A percentile compares a stretch with the other conserved stretches of the same genome.
Evolutionary conservation across 1,140 invertebrate species (phyloP).

Genomic region (Macrobrachium nipponense): DNA sequence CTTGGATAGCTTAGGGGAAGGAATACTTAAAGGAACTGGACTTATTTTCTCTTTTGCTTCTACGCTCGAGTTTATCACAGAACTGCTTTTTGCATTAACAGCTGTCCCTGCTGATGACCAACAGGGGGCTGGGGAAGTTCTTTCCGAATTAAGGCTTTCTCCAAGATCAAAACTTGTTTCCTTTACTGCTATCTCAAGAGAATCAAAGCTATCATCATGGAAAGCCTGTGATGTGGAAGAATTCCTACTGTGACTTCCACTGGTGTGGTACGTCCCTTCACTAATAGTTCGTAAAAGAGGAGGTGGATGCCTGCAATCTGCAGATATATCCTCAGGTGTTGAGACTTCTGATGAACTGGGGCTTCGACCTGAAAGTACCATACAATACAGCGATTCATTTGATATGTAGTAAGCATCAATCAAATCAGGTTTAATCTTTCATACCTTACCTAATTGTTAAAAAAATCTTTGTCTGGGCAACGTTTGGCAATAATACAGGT

Average conservation of each 20-base stretch:
- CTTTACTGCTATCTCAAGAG: slow-evolving; percentile 20
- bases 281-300: slow-evolving; percentile 70
- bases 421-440: too few species aligned
- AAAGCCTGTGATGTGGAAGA: slow-evolving; percentile 14
- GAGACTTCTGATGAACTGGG: slow-evolving; percentile 75
- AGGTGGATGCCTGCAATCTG: slow-evolving; percentile 65
- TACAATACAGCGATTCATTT: too few species aligned
- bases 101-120: too few species aligned
- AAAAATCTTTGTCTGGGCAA: too few species aligned
- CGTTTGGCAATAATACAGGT: too few species aligned
- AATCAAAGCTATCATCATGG: slow-evolving; percentile 6
- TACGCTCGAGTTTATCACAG: neutral
- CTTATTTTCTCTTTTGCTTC: slow-evolving; percentile 2
- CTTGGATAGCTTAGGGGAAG: slow-evolving; percentile 2
- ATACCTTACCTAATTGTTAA: too few species aligned
- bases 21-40: slow-evolving; percentile 14
- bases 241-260: slow-evolving; percentile 6
- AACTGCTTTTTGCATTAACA: neutral
- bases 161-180: slow-evolving; percentile 31
- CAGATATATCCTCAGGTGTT: slow-evolving; percentile 71
- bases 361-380: slow-evolving; percentile 68
- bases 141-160: slow-evolving; percentile 12
- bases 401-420: too few species aligned
- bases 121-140: too few species aligned
- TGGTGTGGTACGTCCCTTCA: slow-evolving; percentile 65